Conservation (phyloP, 2,113 vertebrate genomes). For the Tyrannus savana region DNA sequence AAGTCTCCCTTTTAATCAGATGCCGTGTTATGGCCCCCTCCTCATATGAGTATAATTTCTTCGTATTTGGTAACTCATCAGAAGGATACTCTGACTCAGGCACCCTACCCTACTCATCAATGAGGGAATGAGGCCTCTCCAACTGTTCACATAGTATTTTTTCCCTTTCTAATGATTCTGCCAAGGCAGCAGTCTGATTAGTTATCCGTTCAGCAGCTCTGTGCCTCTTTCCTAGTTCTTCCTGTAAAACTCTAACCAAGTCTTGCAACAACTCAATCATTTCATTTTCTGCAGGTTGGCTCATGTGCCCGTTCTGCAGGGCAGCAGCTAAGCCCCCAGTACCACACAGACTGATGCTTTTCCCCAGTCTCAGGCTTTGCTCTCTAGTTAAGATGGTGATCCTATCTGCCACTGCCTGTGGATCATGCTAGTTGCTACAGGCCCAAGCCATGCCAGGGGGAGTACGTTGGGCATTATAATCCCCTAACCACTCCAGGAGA, state of each 20-base stretch:
- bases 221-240: background rate
- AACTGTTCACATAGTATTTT: background rate
- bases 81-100: background rate
- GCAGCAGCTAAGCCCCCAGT: background rate
- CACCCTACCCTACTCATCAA: background rate
- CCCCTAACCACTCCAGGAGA: background rate
- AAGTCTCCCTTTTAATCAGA: background rate
- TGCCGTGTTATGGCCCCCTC: background rate
- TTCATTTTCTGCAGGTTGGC: background rate
- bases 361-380: background rate
- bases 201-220: background rate
- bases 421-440: background rate
- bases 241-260: background rate
- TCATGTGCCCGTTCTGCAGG: background rate
- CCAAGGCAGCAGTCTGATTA: background rate
- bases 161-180: background rate
- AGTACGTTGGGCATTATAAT: background rate
- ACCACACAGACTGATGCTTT: background rate
- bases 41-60: background rate
- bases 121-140: background rate
- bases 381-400: background rate
- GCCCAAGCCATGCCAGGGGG: background rate
- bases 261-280: background rate
- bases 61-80: background rate
- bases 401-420: background rate